Base-by-base conservation (phyloP, 2,888 invertebrate species). In the Pheosia tremula region DNA sequence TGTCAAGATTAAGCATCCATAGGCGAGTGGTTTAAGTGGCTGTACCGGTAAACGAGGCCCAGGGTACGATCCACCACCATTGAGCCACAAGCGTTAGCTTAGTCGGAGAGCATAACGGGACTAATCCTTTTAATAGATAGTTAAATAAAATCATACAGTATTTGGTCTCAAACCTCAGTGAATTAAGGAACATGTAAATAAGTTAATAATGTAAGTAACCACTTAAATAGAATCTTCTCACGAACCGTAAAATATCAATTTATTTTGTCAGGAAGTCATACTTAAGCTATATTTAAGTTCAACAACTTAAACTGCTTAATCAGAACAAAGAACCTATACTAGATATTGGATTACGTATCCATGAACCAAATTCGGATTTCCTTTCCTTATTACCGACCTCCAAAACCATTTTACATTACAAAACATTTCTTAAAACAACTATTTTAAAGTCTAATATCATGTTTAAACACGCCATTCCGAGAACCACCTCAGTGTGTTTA, bases 401-500 rank as follows among this genome's bases (percentile, higher is more conserved):
- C 39, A 39, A n/a, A 39, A 11, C 55, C 37, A n/a, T 39, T 55
- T 39, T 11, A 55, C 55, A 39, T 55, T 5, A 13, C 11, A 39
- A 55, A 55, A 55, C 55, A 55, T 41, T 55, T 55, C 55, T 55
- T 11, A 38, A 55, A 55, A 39, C 55, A 55, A 4, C 55, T 55
- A 39, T 13, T 55, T 55, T 13, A 9, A 37, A 24, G 10, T 50
- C 36, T 53, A 36, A 53, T 55, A 13, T 10, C 39, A 39, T n/a
- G 39, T 55, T 38, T 39, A 39, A 55, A 55, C 55, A 24, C 57
- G 63, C 58, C 60, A 47, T 74, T 74, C 69, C 56, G 49, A 57
- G 69, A 65, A 74, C 58, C 58, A 56, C 11, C 49, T 59, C 52
- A 50, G 60, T 64, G 61, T 62, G 61, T 68, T 61, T 58, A 78